Evolutionary conservation across 2,888 invertebrate species (phyloP), one percentile per base, ranked within the genome.

Genomic region (Herminia tarsipennalis): DNA sequence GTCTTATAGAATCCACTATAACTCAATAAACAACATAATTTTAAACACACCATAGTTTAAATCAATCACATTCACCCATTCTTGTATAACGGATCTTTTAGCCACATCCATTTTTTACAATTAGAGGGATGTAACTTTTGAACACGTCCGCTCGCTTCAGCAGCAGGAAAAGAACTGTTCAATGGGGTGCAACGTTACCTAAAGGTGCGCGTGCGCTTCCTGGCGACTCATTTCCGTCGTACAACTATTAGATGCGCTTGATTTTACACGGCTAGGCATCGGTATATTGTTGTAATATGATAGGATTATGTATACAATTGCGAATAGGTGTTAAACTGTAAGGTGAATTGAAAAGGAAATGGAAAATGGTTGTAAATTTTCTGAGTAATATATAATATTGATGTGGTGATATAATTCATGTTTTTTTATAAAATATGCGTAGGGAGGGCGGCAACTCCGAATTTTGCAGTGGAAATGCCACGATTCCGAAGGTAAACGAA

Each of bases 101-200:
- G 65, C 58, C 51, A 70, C 70, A 71, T 76, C 75, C 79, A 82
- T 81, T 45, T 66, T 48, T 10, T 18, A 21, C 25, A 41, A 36
- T 22, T 38, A 25, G 13, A 46, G 9, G 2, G 3, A 3, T 16
- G 6, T 25, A 12, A 38, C 27, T 1, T 10, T 5, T 5, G 8
- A 18, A 29, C 50, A 69, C 79, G 78, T 67, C 76, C 61, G 60
- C 28, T 39, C 75, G 41, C 49, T 50, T 34, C 73, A 58, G 54
- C 63, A 56, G 47, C 66, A 69, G 78, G 79, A 73, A 78, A 62
- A 34, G 46, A 43, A 82, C 76, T 81, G 81, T 33, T 57, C 73
- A 74, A 64, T 78, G 66, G 66, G 61, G 65, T 76, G 76, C 58
- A 71, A 73, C 73, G 54, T 80, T 86, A 81, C 77, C 78, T 81